Evolutionary conservation across 2,888 invertebrate genomes (phyloP).

Genomic region (Himalopsyche tibetana): DNA sequence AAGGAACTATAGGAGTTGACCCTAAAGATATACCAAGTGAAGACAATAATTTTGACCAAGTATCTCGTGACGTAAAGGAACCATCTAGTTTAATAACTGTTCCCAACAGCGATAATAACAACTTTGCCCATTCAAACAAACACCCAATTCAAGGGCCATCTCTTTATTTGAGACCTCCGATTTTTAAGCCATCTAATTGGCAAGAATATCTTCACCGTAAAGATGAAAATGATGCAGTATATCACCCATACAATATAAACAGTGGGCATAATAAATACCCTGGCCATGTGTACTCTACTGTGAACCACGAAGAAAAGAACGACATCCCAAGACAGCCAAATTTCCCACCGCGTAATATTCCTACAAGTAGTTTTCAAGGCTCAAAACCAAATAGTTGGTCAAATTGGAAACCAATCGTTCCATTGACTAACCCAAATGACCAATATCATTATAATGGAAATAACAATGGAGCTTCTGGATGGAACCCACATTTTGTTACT

Average conservation of each 20-base stretch:
- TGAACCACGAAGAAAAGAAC: not conserved
- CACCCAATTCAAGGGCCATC: conserved; percentile 54
- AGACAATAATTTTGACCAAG: conserved; percentile 66
- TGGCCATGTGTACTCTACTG: not conserved
- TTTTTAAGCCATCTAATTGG: conserved; percentile 54
- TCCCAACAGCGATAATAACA: conserved; percentile 39
- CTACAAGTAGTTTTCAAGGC: not conserved
- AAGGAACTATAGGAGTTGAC: conserved; percentile 75
- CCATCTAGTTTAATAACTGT: not conserved
- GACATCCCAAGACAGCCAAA: not conserved
- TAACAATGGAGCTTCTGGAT: conserved; percentile 51
- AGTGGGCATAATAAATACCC: not conserved
- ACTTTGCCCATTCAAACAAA: conserved; percentile 42
- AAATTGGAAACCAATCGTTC: conserved; percentile 55
- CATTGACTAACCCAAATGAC: conserved; percentile 52
- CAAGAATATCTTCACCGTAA: conserved; percentile 50
- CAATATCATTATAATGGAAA: conserved; percentile 61
- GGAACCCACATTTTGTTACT: conserved; percentile 55
- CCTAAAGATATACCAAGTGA: conserved; percentile 66
- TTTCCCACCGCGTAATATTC: not conserved
- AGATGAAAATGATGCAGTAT: not conserved
- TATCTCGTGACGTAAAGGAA: conserved; percentile 46
- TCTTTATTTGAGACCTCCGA: conserved; percentile 51
- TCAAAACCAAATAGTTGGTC: conserved; percentile 52
- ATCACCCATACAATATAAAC: conserved; percentile 2